Conservation (phyloP, 2,797 vertebrate genomes). For the Macrochelys suwanniensis region DNA sequence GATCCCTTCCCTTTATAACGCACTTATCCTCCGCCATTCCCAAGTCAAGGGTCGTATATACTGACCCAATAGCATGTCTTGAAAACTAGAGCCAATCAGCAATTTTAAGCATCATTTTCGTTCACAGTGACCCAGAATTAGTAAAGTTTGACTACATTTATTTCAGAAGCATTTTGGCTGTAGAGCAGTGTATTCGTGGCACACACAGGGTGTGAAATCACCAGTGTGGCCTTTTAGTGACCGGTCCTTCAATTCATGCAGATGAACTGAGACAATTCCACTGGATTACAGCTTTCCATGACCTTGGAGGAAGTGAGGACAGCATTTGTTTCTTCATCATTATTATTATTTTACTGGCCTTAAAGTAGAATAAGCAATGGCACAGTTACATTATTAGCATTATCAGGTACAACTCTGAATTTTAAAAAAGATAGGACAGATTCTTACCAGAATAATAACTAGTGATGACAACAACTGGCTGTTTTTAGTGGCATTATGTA, state of each 20-base stretch:
- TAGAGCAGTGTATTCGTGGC: no score
- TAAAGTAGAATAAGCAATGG: not conserved
- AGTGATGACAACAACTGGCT: not conserved
- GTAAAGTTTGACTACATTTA: no score
- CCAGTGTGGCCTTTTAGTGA: not conserved
- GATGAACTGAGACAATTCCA: not conserved
- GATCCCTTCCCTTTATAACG: no score
- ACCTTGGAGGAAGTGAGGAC: not conserved
- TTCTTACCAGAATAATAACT: not conserved
- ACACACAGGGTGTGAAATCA: not conserved
- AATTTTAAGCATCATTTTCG: no score
- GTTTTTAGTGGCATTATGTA: not conserved
- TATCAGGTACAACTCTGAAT: not conserved
- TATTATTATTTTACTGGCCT: not conserved
- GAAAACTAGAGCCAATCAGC: no score
- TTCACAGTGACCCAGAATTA: no score
- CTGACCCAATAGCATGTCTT: no score
- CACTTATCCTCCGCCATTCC: no score
- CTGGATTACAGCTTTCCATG: not conserved
- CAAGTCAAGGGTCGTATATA: no score
- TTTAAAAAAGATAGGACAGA: not conserved
- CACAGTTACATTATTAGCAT: not conserved
- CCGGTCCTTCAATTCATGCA: not conserved
- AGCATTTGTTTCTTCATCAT: not conserved
- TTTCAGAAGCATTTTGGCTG: no score